Conservation (phyloP, 2,113 vertebrate genomes). For the Ramphastos sulfuratus region DNA sequence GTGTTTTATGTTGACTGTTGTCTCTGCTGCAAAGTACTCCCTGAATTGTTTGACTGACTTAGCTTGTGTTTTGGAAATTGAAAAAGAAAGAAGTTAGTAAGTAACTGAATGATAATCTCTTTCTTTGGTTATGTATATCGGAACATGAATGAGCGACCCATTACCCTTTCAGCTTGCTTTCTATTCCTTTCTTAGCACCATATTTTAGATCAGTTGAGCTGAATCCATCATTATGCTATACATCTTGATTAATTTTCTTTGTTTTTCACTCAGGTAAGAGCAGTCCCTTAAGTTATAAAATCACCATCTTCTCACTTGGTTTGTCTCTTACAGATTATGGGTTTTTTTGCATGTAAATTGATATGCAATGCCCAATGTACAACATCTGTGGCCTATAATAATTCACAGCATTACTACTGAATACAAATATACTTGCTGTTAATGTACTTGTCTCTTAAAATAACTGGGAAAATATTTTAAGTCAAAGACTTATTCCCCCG, state of each 20-base stretch:
- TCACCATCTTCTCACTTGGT: not conserved
- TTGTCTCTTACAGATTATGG: not conserved
- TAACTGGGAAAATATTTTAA: not conserved
- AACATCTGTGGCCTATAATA: not conserved
- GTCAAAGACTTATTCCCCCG: not conserved
- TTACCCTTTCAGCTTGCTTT: not conserved
- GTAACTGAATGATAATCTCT: not conserved
- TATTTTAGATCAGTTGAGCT: not conserved
- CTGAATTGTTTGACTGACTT: not conserved
- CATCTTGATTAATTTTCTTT: not conserved
- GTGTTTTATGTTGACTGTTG: not conserved
- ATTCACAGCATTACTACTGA: not conserved
- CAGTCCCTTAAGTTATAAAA: not conserved
- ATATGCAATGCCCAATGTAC: fast-evolving
- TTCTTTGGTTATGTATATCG: not conserved
- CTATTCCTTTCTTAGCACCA: not conserved
- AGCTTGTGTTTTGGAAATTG: not conserved
- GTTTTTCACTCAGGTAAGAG: not conserved
- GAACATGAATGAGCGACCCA: not conserved
- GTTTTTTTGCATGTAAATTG: not conserved
- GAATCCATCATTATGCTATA: not conserved
- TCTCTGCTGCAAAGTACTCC: not conserved
- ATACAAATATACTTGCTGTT: not conserved
- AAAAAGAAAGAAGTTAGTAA: not conserved
- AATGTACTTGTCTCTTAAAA: not conserved